phyloP scores from a whole-genome alignment of 1,140 invertebrate genomes.

The Platyura marginata region DNA sequence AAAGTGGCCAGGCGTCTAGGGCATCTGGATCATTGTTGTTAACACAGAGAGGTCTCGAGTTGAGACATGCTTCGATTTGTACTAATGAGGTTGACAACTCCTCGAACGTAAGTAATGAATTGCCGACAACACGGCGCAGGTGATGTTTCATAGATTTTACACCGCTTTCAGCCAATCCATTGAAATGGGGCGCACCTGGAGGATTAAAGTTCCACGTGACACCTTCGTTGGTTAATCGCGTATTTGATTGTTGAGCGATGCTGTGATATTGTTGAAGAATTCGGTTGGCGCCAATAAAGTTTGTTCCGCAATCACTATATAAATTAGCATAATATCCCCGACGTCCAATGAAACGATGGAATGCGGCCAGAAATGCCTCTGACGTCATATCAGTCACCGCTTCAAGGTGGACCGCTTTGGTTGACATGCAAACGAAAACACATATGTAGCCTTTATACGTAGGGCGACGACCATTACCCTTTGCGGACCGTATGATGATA shows the following conservation, averaged over 20 bases:
- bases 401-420: slow-evolving; percentile 15
- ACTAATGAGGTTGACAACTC: slow-evolving; percentile 11
- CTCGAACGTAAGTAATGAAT: slow-evolving; percentile 12
- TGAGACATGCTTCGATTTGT: slow-evolving; percentile 12
- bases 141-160: slow-evolving; percentile 17
- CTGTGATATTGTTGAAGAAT: background rate
- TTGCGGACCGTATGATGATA: slow-evolving; percentile 5
- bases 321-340: slow-evolving; percentile 11
- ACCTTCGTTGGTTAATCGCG: slow-evolving; percentile 5
- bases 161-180: slow-evolving; percentile 19
- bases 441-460: slow-evolving; percentile 11
- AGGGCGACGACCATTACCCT: background rate
- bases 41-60: slow-evolving; percentile 14
- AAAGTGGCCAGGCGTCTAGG: slow-evolving; percentile 19
- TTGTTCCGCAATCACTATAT: slow-evolving; percentile 17
- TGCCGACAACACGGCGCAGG: slow-evolving; percentile 12
- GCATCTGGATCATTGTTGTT: slow-evolving; percentile 11
- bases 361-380: slow-evolving; percentile 12
- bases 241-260: too few species aligned
- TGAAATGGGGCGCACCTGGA: slow-evolving; percentile 12
- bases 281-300: slow-evolving; percentile 10
- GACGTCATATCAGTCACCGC: slow-evolving; percentile 12
- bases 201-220: slow-evolving; percentile 7
- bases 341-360: slow-evolving; percentile 15
- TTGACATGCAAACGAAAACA: slow-evolving; percentile 12